Percentiles rank a stretch among this genome's conserved stretches.
These are phyloP conservation scores for Neodiprion pinetum DNA, from an alignment of 1,140 invertebrate genomes.

Conservation along the genomic window DNA sequence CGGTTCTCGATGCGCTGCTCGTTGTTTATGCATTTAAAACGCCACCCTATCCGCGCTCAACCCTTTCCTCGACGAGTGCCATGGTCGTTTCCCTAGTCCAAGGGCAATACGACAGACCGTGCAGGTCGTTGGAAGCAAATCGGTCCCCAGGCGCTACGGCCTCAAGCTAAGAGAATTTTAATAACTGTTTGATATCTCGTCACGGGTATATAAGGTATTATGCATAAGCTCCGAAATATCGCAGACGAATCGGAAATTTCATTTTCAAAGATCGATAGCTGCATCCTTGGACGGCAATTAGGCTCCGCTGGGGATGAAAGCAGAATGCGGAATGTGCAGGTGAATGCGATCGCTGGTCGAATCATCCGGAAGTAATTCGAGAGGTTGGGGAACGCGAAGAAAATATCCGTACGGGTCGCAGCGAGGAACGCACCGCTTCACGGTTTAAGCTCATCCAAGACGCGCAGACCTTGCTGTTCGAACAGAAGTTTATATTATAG, in stretches of 20 bases:
- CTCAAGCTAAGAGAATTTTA: no score
- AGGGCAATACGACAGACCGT: not conserved
- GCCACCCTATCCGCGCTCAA: slow-evolving; percentile 14
- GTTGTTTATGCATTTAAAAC: slow-evolving; percentile 55
- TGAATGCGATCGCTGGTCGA: not conserved
- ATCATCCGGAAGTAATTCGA: not conserved
- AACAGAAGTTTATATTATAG: not conserved
- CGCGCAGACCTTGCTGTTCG: not conserved
- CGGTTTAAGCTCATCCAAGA: not conserved
- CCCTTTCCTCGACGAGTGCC: slow-evolving; percentile 27
- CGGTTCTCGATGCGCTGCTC: slow-evolving; percentile 26
- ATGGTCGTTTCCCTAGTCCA: not conserved
- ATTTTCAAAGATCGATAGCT: not conserved
- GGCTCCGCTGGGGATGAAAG: not conserved
- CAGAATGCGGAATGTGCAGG: not conserved
- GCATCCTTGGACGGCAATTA: not conserved
- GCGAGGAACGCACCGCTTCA: not conserved
- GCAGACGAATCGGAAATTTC: not conserved
- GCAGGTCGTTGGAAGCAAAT: no score
- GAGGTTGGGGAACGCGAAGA: not conserved
- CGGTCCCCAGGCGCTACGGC: no score
- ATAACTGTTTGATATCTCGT: no score
- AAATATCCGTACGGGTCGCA: not conserved
- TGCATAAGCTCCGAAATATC: not conserved
- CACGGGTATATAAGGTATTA: not conserved